Base-by-base conservation (phyloP, 1,140 invertebrate genomes). In the Probaryconus sp. region DNA sequence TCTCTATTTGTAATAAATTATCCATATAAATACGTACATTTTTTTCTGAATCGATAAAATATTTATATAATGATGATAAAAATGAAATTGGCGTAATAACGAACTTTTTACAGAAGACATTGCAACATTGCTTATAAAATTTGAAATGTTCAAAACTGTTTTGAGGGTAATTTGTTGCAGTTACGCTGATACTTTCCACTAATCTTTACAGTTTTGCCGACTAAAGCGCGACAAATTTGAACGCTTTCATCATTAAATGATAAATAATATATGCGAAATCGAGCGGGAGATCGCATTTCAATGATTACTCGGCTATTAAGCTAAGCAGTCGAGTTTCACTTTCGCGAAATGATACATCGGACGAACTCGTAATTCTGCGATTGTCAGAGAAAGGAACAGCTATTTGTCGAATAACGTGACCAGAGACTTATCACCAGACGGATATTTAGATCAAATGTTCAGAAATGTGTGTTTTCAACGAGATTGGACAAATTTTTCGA, bases 311-410 rank as follows among this genome's bases (percentile, higher is more conserved):
- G 33, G 9, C 31, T 56, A 56, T 63, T 61, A 30, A 50, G 48
- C 56, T 63, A 67, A 74, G 63, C 60, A 55, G 38, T 65, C 47
- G 31, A 38, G 28, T 58, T 40, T 60, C 21, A 50, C 38, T 64
- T 37, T 58, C 28, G n/a, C n/a, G 43, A 65, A 63, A 35, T 53
- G 35, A 63, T 63, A 24, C 16, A 18, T 60, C 53, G 71, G 71
- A 74, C 71, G 56, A 68, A 68, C 24, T 63, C 31, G 60, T 61
- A 35, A 55, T 58, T 65, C 33, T 53, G 65, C 65, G 72, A 70
- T 76, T 76, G 65, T 70, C 72, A 61, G 51, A 75, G 33, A 70
- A 76, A 70, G 53, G 61, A 70, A 76, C 53, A 65, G 65, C 65
- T 76, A 76, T 64, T 51, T 60, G 64, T 64, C 51, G 37, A 69